Evolutionary conservation across 2,888 invertebrate genomes (phyloP).

Genomic region (Acanthosoma haemorrhoidale): DNA sequence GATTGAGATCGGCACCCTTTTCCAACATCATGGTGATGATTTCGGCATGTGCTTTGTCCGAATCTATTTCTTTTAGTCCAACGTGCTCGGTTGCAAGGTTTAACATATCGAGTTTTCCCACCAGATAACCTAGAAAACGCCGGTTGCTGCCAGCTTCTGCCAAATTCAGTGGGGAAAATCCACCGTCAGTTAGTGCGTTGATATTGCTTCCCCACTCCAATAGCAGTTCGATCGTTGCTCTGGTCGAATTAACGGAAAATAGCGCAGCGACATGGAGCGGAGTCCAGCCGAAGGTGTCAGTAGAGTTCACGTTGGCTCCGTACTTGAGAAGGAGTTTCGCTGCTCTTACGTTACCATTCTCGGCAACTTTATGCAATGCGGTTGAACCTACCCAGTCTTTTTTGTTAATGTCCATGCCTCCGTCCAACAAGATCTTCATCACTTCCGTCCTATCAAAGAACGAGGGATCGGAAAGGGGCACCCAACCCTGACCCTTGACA

Average conservation of each 20-base stretch:
- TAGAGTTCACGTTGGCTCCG: neutral
- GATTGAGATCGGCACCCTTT: neutral
- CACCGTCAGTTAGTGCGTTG: neutral
- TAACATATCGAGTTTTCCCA: neutral
- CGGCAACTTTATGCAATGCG: neutral
- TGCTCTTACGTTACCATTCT: neutral
- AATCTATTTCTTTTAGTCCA: neutral
- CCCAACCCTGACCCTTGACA: neutral
- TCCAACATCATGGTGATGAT: neutral
- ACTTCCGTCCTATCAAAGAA: neutral
- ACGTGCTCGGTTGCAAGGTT: neutral
- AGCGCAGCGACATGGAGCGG: constrained; percentile 16
- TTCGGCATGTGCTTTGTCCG: neutral
- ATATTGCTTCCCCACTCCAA: neutral
- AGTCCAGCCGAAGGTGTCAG: neutral
- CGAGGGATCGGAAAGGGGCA: neutral
- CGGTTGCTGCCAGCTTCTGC: neutral
- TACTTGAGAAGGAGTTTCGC: neutral
- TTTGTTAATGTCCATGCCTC: neutral
- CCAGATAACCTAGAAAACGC: neutral
- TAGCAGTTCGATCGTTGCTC: neutral
- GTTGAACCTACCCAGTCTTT: neutral
- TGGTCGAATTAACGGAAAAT: neutral
- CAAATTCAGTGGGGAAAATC: constrained; percentile 1
- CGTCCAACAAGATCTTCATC: neutral